Base-by-base conservation (phyloP, 2,888 invertebrate genomes). In the Caenorhabditis sp. region DNA sequence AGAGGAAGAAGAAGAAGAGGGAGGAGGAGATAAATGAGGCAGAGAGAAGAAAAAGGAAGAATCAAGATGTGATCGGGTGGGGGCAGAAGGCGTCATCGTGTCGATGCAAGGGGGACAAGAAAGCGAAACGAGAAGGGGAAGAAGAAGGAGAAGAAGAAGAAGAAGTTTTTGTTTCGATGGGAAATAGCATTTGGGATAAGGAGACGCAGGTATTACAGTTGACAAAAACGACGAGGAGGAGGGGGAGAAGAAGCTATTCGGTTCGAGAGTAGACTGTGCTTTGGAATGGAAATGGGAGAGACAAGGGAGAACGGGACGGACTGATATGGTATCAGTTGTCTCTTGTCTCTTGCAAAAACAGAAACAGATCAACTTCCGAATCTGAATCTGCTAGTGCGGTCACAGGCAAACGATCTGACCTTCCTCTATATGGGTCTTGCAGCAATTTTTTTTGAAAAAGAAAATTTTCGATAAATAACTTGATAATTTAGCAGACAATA, bases 161-260 rank as follows among this genome's bases (percentile, higher is more conserved):
- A 47, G 65, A 65, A n/a, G 74, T 74, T 72, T 64, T 72, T 64
- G 62, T 62, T 71, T 71, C 71, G 71, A 72, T 13, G 13, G 28
- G 50, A 37, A n/a, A 47, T n/a, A 58, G 55, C 13, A 35, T 22
- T 37, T 1, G 50, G 56, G 22, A 44, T 35, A 11, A 28, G 8
- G 62, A 77, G 76, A 77, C 55, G 47, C 60, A 62, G 44, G 53
- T 44, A 51, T 64, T 65, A 65, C 64, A 74, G 64, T 65, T 26
- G n/a, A 35, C 22, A 62, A 37, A 22, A 51, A 32, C 32, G 67
- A 28, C n/a, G n/a, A 44, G 47, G 44, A 51, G 26, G 15, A 56
- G 44, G 40, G 26, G 24, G 26, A 70, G 26, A 40, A 51, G 61
- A 32, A 64, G 55, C 55, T 28, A 55, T 64, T 55, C 55, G 51